These are phyloP conservation scores for Tetragonula carbonaria DNA, from an alignment of 2,888 invertebrate genomes.

Conservation along the genomic window DNA sequence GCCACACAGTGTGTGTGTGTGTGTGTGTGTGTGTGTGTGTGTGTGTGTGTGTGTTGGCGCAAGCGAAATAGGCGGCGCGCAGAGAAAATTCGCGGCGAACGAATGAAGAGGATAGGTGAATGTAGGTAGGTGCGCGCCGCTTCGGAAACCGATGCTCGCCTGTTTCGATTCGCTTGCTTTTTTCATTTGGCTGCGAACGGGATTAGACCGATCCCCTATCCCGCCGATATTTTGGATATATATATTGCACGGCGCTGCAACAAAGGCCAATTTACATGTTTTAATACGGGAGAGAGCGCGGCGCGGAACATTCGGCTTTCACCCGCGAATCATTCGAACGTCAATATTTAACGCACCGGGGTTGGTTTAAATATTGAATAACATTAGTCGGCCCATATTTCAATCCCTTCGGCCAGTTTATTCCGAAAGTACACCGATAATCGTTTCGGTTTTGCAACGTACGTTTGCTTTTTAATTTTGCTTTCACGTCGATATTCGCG, in stretches of 20 bases:
- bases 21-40: too few relatives aligned
- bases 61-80: neutral
- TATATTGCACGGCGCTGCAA: neutral
- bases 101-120: slow-evolving; percentile 5
- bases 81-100: slow-evolving; percentile 8
- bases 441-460: neutral
- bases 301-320: neutral
- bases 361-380: neutral
- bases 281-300: neutral
- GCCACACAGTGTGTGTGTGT: neutral
- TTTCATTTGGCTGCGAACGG: neutral
- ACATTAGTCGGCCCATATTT: neutral
- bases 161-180: neutral
- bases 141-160: slow-evolving; percentile 6
- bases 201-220: neutral
- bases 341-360: slow-evolving; percentile 2
- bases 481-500: neutral
- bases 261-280: neutral
- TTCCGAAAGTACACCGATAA: slow-evolving; percentile 10
- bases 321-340: neutral
- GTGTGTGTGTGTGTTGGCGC: neutral
- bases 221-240: neutral
- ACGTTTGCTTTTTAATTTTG: neutral
- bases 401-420: slow-evolving; percentile 11
- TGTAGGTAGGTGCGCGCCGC: neutral